phyloP scores from a whole-genome alignment of 2,888 invertebrate species.

The Apodemia mormo region DNA sequence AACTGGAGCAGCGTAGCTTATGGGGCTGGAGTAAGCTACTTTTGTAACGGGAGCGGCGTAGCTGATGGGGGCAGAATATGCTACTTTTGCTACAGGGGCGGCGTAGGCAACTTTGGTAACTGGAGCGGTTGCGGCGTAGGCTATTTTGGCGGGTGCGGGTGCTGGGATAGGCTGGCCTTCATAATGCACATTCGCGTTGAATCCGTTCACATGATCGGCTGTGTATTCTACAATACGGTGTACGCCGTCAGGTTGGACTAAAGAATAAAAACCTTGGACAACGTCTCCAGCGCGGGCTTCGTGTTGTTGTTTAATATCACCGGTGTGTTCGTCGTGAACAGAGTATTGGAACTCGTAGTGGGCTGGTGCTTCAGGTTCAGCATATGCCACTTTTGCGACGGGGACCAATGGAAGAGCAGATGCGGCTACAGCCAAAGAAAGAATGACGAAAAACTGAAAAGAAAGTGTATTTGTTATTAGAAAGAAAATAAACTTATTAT shows the following conservation, averaged over 20 bases:
- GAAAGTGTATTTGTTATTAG: neutral
- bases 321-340: conserved; percentile 67
- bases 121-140: conserved; percentile 39
- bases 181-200: conserved; percentile 72
- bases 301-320: conserved; percentile 73
- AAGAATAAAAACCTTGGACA: conserved; percentile 72
- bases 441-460: conserved; percentile 45
- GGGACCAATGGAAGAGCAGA: conserved; percentile 48
- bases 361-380: conserved; percentile 61
- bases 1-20: too few species aligned
- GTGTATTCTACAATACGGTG: conserved; percentile 73
- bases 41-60: conserved; percentile 50
- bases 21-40: conserved; percentile 45
- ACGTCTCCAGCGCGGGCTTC: conserved; percentile 67
- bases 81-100: conserved; percentile 46
- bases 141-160: conserved; percentile 39
- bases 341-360: conserved; percentile 72
- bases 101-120: conserved; percentile 47
- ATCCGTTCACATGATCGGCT: conserved; percentile 66
- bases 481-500: too few species aligned
- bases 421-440: conserved; percentile 52
- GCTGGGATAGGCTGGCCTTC: conserved; percentile 59
- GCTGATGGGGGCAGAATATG: conserved; percentile 47
- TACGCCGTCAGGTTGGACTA: conserved; percentile 74
- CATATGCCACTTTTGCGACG: conserved; percentile 55